Base-by-base conservation (phyloP, 2,888 invertebrate species). In the Eustalomyia histrio region DNA sequence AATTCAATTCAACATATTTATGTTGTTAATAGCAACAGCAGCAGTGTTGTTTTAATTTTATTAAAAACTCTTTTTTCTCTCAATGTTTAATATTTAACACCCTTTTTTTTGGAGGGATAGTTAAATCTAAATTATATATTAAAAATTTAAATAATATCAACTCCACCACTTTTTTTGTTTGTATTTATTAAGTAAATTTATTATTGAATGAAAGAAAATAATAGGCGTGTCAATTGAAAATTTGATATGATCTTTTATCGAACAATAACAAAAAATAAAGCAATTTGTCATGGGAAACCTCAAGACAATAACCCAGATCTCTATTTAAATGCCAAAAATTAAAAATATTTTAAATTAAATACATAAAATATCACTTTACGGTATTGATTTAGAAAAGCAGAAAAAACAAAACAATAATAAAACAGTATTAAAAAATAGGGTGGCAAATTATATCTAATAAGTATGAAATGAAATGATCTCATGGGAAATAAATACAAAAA, bases 261-360 rank as follows among this genome's bases (percentile, higher is more conserved):
- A 55, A 24, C 14, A 55, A 55, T n/a, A 12, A 53, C 53, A 53
- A 21, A 47, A n/a, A 57, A 24, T n/a, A 29, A 61, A 61, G 1
- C 43, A 69, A 81, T 76, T 76, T 74, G 76, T 74, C 80, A 81
- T 81, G 80, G 74, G 80, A 81, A 81, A 81, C 74, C 73, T 63
- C 73, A 69, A 65, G 55, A 73, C 63, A 76, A 74, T 74, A 61
- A 29, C 76, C 58, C 14, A 43, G 67, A 35, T 39, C 39, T 39
- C 39, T 39, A 58, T 43, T 53, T 29, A 43, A 55, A 64, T 55
- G 57, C 35, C 57, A 71, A 64, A 76, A 52, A 47, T 47, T 47
- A 47, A 47, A 47, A 47, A 47, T n/a, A 47, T 14, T 47, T 47
- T 14, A 47, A 47, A 47, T 39, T 14, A 6, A 47, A 47, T 47